Conservation (phyloP, 1,140 invertebrate species). For the Adoxophyes honmai region DNA sequence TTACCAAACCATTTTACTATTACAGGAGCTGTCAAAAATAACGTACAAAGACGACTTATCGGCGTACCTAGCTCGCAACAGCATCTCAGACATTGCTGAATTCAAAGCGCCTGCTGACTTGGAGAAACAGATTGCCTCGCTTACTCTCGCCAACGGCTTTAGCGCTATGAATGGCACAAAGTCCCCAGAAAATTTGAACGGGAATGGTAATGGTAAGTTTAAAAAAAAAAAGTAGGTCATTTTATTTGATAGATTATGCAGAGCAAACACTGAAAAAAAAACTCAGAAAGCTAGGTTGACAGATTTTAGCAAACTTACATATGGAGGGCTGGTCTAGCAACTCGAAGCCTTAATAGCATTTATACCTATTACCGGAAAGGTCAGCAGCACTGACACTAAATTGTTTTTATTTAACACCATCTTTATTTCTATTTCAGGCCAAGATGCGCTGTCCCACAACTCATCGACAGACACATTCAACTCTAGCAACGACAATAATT, state of each 20-base stretch:
- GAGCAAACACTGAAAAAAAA: too few relatives aligned
- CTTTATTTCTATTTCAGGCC: conserved; percentile 27
- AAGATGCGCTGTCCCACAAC: conserved; percentile 57
- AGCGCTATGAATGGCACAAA: conserved; percentile 49
- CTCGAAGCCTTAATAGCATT: too few relatives aligned
- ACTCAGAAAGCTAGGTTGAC: too few relatives aligned
- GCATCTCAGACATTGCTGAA: conserved; percentile 53
- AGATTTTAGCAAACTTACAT: too few relatives aligned
- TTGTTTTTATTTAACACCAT: background rate
- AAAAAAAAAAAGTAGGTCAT: background rate
- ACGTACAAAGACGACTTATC: conserved; percentile 66
- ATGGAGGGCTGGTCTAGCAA: too few relatives aligned
- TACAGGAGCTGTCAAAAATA: conserved; percentile 65
- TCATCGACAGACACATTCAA: conserved; percentile 55
- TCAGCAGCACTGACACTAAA: too few relatives aligned
- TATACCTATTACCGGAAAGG: too few relatives aligned
- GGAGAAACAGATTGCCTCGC: conserved; percentile 52
- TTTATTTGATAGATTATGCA: background rate
- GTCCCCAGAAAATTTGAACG: conserved; percentile 28
- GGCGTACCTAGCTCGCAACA: conserved; percentile 53
- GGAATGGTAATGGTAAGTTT: conserved; percentile 25
- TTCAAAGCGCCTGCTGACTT: conserved; percentile 56
- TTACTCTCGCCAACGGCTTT: conserved; percentile 55
- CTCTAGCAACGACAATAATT: conserved; percentile 52
- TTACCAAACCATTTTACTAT: conserved; percentile 20